Percentiles rank a stretch among this genome's conserved stretches.
Evolutionary conservation across 2,113 vertebrate species (phyloP).

Genomic region (Daubentonia madagascariensis): DNA sequence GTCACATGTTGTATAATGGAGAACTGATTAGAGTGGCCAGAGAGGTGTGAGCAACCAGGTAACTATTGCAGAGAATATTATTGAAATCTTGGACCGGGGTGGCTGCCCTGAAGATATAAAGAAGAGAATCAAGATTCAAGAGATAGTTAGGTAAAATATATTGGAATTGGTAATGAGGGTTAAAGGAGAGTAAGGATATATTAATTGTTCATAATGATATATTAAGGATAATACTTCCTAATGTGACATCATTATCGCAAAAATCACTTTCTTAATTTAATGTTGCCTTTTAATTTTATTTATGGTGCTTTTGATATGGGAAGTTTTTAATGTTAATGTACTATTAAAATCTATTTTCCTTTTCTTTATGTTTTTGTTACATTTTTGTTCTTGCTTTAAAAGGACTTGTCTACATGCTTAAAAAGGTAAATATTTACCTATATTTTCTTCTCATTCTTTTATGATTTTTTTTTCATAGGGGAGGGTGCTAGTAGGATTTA

Average conservation of each 20-base stretch:
- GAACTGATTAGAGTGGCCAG: background rate
- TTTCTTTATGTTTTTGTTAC: background rate
- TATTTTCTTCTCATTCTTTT: background rate
- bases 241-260: background rate
- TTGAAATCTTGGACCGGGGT: background rate
- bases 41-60: background rate
- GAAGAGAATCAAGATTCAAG: background rate
- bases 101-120: background rate
- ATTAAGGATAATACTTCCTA: background rate
- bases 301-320: background rate
- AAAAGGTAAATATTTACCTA: background rate
- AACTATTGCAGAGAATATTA: background rate
- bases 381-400: constrained; percentile 14
- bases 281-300: background rate
- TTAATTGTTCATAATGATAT: background rate
- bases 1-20: background rate
- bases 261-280: background rate
- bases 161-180: background rate
- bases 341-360: background rate
- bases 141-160: background rate
- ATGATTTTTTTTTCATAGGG: background rate
- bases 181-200: background rate
- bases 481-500: background rate
- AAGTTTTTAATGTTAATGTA: background rate
- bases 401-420: background rate